Evolutionary conservation across 2,888 invertebrate genomes (phyloP).

Genomic region (Melanargia galathea): DNA sequence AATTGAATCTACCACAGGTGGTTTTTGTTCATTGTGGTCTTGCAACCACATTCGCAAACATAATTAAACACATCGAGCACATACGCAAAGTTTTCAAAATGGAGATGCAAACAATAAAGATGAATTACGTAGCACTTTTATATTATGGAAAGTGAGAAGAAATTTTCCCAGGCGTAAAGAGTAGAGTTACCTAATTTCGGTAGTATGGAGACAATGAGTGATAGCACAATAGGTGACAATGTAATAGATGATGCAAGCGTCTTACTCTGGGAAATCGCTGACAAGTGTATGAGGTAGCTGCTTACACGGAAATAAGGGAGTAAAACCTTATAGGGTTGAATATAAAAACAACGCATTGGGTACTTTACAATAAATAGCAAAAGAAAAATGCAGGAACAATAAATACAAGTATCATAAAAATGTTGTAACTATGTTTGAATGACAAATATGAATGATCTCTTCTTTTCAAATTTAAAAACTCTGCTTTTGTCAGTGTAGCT

Average conservation of each 20-base stretch:
- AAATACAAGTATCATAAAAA: no score
- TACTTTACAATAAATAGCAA: background rate
- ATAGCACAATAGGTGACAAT: constrained; percentile 62
- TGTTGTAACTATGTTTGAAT: no score
- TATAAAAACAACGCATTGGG: background rate
- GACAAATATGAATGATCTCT: no score
- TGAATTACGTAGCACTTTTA: constrained; percentile 51
- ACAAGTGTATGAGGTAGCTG: constrained; percentile 17
- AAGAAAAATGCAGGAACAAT: no score
- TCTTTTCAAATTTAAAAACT: no score
- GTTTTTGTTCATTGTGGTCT: no score
- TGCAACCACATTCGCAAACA: background rate
- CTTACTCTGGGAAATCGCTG: constrained; percentile 29
- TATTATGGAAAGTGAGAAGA: constrained; percentile 66
- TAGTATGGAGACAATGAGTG: constrained; percentile 49
- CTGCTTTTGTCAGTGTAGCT: no score
- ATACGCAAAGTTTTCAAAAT: constrained; percentile 12
- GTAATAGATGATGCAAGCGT: constrained; percentile 43
- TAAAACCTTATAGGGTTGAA: constrained; percentile 2
- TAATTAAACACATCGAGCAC: background rate
- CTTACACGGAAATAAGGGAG: constrained; percentile 27
- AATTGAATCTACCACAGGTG: no score
- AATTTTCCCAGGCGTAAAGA: constrained; percentile 68
- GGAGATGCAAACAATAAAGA: constrained; percentile 47
- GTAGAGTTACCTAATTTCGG: constrained; percentile 70